Evolutionary conservation across 2,113 vertebrate species (phyloP).

Genomic region (Solea solea): DNA sequence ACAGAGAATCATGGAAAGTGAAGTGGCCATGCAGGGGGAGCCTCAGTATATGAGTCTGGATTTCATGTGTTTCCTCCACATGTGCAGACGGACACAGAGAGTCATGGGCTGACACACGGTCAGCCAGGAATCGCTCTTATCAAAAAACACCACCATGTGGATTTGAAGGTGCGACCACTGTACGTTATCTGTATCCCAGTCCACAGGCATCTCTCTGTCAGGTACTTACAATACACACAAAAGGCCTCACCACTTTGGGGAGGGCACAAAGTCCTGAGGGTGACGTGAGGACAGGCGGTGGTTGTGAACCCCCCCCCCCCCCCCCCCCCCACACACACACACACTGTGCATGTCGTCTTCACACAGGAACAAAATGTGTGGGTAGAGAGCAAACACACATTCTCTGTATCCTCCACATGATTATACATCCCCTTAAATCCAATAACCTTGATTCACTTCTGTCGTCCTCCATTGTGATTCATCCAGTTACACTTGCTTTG

Average conservation of each 20-base stretch:
- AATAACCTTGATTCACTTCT: slow-evolving; percentile 76
- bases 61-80: slow-evolving; percentile 40
- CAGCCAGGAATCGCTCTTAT: slow-evolving; percentile 57
- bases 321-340: background rate
- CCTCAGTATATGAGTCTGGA: too few relatives aligned
- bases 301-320: slow-evolving; percentile 40
- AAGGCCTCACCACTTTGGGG: slow-evolving; percentile 31
- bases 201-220: slow-evolving; percentile 43
- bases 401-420: slow-evolving; percentile 70
- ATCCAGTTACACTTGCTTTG: slow-evolving; percentile 62
- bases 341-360: slow-evolving; percentile 47
- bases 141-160: slow-evolving; percentile 27
- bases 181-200: slow-evolving; percentile 21
- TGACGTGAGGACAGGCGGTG: slow-evolving; percentile 67
- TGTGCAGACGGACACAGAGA: slow-evolving; percentile 16
- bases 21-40: slow-evolving; percentile 28
- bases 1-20: slow-evolving; percentile 53
- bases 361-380: slow-evolving; percentile 68
- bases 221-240: slow-evolving; percentile 50
- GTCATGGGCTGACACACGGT: too few relatives aligned
- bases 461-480: slow-evolving; percentile 48
- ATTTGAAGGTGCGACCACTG: slow-evolving; percentile 14
- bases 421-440: slow-evolving; percentile 75
- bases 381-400: slow-evolving; percentile 72
- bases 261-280: slow-evolving; percentile 59